Evolutionary conservation across 53 echinoderm and acorn worm genomes (phyloP).

Genomic region (Hippasteria phrygiana): DNA sequence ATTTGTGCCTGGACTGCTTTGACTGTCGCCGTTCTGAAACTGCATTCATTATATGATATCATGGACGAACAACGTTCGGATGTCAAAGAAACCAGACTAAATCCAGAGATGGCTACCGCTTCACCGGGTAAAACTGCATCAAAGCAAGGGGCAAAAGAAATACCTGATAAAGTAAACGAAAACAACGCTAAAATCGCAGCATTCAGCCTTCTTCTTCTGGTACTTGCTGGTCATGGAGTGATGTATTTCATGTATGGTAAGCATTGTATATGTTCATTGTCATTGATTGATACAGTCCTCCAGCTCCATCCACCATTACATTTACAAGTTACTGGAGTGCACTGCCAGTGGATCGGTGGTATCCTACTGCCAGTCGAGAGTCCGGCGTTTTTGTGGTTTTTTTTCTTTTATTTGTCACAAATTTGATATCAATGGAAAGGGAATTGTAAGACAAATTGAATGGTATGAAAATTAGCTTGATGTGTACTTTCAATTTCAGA

Average conservation of each 20-base stretch:
- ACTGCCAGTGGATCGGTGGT: too few relatives aligned
- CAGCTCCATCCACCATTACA: too few relatives aligned
- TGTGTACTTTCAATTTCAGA: too few relatives aligned
- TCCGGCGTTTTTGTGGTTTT: too few relatives aligned
- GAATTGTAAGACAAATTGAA: too few relatives aligned
- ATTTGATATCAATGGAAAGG: too few relatives aligned
- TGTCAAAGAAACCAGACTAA: not conserved
- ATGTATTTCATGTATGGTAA: constrained; percentile 22
- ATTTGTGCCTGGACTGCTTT: not conserved
- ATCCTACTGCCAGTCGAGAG: too few relatives aligned
- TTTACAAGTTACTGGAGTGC: too few relatives aligned
- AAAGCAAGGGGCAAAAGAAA: constrained; percentile 44
- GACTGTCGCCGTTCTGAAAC: not conserved
- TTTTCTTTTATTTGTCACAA: too few relatives aligned
- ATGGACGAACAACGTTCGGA: not conserved
- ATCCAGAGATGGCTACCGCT: constrained; percentile 27
- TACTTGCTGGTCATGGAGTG: constrained; percentile 45
- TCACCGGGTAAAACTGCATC: constrained; percentile 45
- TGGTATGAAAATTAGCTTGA: too few relatives aligned
- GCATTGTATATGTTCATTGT: too few relatives aligned
- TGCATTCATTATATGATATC: too few relatives aligned
- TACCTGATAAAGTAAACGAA: constrained; percentile 54
- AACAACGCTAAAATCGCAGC: constrained; percentile 53
- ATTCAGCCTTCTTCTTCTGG: constrained; percentile 40
- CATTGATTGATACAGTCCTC: not conserved